phyloP scores from a whole-genome alignment of 2,113 vertebrate species.

The Thomomys bottae region DNA sequence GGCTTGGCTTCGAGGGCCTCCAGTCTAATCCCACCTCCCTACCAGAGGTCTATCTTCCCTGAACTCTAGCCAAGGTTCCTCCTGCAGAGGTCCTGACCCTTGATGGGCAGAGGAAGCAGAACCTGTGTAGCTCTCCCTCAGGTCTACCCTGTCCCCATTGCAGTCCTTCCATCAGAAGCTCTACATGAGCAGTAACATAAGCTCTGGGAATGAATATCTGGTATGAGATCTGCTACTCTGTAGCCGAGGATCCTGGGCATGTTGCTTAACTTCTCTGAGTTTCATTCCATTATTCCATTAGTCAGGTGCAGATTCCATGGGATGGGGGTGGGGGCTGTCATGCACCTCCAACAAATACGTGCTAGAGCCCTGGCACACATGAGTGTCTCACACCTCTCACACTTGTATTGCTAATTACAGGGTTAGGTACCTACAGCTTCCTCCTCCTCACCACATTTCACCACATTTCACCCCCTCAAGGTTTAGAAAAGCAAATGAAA shows the following conservation, averaged over 20 bases:
- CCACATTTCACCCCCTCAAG: not conserved
- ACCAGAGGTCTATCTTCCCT: not conserved
- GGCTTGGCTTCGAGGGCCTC: not conserved
- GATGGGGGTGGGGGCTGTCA: no score
- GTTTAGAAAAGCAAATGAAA: constrained; percentile 28
- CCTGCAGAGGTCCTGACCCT: not conserved
- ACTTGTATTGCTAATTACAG: not conserved
- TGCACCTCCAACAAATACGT: not conserved
- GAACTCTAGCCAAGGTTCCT: not conserved
- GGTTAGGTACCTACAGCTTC: not conserved
- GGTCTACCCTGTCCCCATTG: no score
- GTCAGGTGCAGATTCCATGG: not conserved
- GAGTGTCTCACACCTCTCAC: not conserved
- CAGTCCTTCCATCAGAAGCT: not conserved
- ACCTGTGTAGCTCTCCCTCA: not conserved
- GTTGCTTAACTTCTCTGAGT: not conserved
- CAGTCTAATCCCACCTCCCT: not conserved
- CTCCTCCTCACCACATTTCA: not conserved
- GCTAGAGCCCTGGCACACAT: not conserved
- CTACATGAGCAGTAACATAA: not conserved
- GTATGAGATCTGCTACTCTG: not conserved
- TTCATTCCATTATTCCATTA: not conserved
- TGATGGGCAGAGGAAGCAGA: not conserved
- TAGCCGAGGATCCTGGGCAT: not conserved
- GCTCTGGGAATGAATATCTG: not conserved